These are phyloP conservation scores for Ploceus nigricollis DNA, from an alignment of 2,113 vertebrate genomes.

Conservation along the genomic window DNA sequence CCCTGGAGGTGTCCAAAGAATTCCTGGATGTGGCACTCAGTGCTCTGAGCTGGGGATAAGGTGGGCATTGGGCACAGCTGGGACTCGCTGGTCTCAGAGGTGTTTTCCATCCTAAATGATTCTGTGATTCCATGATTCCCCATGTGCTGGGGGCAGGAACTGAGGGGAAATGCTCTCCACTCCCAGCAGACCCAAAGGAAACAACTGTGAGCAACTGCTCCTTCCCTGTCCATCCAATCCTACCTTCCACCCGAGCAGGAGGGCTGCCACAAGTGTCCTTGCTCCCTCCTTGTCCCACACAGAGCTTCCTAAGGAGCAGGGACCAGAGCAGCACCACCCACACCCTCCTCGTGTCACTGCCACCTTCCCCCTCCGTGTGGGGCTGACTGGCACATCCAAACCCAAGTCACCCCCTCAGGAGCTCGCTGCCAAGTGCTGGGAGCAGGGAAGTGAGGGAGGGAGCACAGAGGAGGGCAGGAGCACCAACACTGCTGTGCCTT, in stretches of 20 bases:
- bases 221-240: neutral
- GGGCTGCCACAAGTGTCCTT: neutral
- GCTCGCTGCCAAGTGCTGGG: neutral
- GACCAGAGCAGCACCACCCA: accelerated
- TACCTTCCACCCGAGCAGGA: neutral
- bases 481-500: neutral
- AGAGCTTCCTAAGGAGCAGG: neutral
- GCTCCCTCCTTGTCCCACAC: neutral
- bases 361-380: neutral
- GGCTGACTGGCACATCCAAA: neutral
- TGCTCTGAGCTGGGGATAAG: neutral
- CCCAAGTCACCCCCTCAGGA: neutral
- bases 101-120: neutral
- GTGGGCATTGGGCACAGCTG: accelerated
- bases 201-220: neutral
- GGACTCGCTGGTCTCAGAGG: accelerated
- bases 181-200: neutral
- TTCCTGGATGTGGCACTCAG: accelerated
- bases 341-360: neutral
- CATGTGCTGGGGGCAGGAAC: neutral
- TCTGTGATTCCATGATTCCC: neutral
- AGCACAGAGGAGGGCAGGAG: neutral
- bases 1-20: neutral
- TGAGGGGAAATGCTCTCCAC: neutral
- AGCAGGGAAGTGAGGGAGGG: neutral